Evolutionary conservation across 1,140 invertebrate species (phyloP).

Genomic region (Drosophila sp.): DNA sequence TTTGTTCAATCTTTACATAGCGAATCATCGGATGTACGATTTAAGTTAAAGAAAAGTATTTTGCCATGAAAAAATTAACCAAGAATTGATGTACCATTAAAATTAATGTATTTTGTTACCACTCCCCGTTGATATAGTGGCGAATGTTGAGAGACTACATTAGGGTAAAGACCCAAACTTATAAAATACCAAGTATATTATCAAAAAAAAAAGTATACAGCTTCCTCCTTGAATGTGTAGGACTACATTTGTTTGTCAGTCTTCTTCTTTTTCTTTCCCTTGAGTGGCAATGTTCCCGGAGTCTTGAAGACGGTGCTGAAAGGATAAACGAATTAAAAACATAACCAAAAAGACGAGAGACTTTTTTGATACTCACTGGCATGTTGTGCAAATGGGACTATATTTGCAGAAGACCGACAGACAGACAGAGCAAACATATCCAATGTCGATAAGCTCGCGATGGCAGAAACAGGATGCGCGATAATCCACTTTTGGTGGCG

Average conservation of each 20-base stretch:
- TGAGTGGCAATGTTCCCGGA: conserved; percentile 85
- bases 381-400: conserved; percentile 98
- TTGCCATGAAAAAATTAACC: background rate
- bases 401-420: conserved; percentile 99
- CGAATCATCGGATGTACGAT: too few relatives aligned
- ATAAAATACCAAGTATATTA: background rate
- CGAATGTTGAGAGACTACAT: too few relatives aligned
- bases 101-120: too few relatives aligned
- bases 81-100: too few relatives aligned
- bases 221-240: background rate
- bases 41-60: too few relatives aligned
- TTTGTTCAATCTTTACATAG: too few relatives aligned
- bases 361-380: conserved; percentile 89
- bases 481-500: conserved; percentile 96
- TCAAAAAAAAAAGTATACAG: conserved; percentile 2
- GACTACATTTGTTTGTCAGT: conserved; percentile 61
- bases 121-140: too few relatives aligned
- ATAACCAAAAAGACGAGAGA: background rate
- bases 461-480: conserved; percentile 99
- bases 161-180: background rate
- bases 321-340: conserved; percentile 57
- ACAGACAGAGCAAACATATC: conserved; percentile 98
- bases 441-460: conserved; percentile 96
- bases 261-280: conserved; percentile 87
- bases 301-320: conserved; percentile 89